phyloP scores from a whole-genome alignment of 2,797 vertebrate species.

The Intellagama lesueurii region DNA sequence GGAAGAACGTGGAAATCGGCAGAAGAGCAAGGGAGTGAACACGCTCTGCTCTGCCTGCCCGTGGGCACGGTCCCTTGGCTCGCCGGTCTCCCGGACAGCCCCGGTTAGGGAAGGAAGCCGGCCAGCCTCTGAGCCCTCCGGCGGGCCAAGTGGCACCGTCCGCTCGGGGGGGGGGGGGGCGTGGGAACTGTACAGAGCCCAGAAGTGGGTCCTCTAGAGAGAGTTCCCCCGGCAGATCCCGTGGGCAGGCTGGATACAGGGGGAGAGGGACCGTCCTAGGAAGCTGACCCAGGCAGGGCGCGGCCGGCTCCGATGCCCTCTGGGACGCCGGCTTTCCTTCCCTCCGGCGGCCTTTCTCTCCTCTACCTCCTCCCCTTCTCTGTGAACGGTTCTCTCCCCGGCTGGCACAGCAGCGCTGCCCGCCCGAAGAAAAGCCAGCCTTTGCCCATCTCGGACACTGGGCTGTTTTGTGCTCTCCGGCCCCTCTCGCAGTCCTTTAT shows the following conservation, averaged over 20 bases:
- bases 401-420: slow-evolving; percentile 5
- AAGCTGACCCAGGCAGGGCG: not conserved
- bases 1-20: too few relatives aligned
- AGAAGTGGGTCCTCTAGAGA: too few relatives aligned
- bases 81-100: not conserved
- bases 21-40: not conserved
- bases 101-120: too few relatives aligned
- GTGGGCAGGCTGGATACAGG: too few relatives aligned
- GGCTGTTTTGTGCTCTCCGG: not conserved
- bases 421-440: not conserved
- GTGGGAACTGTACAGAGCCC: too few relatives aligned
- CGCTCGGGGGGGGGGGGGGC: too few relatives aligned
- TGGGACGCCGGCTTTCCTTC: not conserved
- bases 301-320: too few relatives aligned
- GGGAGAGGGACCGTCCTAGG: not conserved
- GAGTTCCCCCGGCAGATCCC: too few relatives aligned
- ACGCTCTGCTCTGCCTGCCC: not conserved
- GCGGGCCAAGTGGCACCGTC: too few relatives aligned
- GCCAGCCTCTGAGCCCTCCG: not conserved
- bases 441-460: not conserved
- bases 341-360: not conserved
- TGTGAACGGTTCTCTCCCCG: not conserved
- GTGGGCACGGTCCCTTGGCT: too few relatives aligned
- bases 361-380: not conserved
- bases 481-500: not conserved